These are phyloP conservation scores for Leptinotarsa undecemlineata DNA, from an alignment of 1,140 invertebrate genomes.

Conservation along the genomic window DNA sequence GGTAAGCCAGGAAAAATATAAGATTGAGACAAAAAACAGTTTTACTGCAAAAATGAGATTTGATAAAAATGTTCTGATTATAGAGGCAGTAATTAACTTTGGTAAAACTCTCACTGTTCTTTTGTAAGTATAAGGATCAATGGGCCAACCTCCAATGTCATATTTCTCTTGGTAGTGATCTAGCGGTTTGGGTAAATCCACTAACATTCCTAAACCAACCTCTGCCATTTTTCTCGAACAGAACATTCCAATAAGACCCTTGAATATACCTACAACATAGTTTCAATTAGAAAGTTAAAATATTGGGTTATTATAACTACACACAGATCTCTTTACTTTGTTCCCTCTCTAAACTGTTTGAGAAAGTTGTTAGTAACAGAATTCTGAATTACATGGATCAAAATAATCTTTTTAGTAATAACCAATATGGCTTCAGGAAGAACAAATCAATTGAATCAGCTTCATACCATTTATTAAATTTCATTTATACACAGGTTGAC, in stretches of 20 bases:
- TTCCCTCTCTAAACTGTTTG: no score
- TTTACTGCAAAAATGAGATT: constrained; percentile 34
- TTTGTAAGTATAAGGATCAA: constrained; percentile 59
- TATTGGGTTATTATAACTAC: not conserved
- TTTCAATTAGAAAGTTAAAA: not conserved
- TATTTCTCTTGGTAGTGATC: constrained; percentile 58
- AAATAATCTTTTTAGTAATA: no score
- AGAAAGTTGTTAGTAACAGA: no score
- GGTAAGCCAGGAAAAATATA: constrained; percentile 52
- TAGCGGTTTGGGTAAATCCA: constrained; percentile 57
- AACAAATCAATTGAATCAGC: no score
- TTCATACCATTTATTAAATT: no score
- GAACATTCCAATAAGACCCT: constrained; percentile 38
- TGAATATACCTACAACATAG: constrained; percentile 36
- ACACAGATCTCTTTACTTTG: no score
- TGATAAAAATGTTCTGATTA: not conserved
- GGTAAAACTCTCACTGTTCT: constrained; percentile 47
- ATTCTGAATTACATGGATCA: no score
- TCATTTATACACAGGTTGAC: no score
- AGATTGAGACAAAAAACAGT: constrained; percentile 51
- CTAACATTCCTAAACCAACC: constrained; percentile 55
- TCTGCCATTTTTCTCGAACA: constrained; percentile 30
- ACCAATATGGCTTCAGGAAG: no score
- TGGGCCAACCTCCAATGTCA: constrained; percentile 59
- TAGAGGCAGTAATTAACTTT: constrained; percentile 18